Evolutionary conservation across 2,888 invertebrate species (phyloP), one percentile per base, ranked within the genome.

Genomic region (Apomyelois bistriatella): DNA sequence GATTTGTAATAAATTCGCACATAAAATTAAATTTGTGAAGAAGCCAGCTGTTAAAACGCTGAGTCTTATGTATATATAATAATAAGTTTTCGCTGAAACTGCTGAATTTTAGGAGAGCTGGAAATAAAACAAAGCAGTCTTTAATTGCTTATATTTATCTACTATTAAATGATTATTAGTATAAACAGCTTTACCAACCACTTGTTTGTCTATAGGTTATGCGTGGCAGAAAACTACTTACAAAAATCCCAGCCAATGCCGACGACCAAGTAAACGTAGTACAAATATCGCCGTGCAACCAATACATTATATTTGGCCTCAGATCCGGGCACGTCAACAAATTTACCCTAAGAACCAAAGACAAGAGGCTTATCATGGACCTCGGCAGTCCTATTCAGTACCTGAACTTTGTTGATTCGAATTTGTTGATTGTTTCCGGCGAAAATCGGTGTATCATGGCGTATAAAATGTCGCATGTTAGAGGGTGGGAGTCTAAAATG

Each of bases 271-370:
- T 93, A 48, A 87, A 84, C 1, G 72, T 72, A 3, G 74, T 93
- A 1, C 82, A 81, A 51, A 82, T 92, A 57, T 88, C 89, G 0
- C 85, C 91, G 0, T 87, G 91, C 71, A 91, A 91, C 59, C 86
- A 85, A 32, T 85, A 87, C 67, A 72, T 92, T 0, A 65, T 92
- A 8, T 92, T 90, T 65, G 87, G 90, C 0, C 79, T 90, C 0
- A 77, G 82, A 12, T 85, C 85, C 0, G 90, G 91, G 1, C 64
- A 65, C 0, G 84, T 92, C 0, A 81, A 79, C 37, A 79, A 85
- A 59, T 91, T 85, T 60, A 81, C 85, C 0, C 64, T 89, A 0
- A 69, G 80, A 0, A 79, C 79, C 0, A 88, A 89, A 53, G 81
- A 79, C 9, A 68, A 59, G 0, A 61, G 61, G 1, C 70, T 75